Conservation (phyloP, 1,140 invertebrate species). For the Triops cancriformis region DNA sequence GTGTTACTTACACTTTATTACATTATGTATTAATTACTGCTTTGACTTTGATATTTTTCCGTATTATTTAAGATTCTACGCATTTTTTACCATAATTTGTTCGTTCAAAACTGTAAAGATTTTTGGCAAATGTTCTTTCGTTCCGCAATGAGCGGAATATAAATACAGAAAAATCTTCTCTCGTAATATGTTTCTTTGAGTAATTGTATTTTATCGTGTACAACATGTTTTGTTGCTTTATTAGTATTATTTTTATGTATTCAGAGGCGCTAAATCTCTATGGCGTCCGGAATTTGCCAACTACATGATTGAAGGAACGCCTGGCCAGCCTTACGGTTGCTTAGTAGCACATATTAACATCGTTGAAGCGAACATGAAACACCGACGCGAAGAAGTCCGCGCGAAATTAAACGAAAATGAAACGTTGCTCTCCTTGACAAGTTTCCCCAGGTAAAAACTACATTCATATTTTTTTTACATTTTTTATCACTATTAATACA, state of each 20-base stretch:
- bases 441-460: conserved; percentile 70
- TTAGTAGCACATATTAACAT: conserved; percentile 93
- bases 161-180: no score
- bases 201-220: no score
- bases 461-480: no score
- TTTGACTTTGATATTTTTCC: no score
- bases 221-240: neutral
- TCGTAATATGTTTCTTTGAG: no score
- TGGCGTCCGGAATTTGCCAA: conserved; percentile 98
- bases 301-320: conserved; percentile 99
- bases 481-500: neutral
- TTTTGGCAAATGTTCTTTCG: no score
- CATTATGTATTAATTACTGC: no score
- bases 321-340: conserved; percentile 88
- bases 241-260: conserved; percentile 29
- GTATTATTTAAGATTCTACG: no score
- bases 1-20: no score
- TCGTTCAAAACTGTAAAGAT: no score
- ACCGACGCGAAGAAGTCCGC: conserved; percentile 75
- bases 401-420: conserved; percentile 69
- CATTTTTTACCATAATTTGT: no score
- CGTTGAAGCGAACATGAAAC: conserved; percentile 94
- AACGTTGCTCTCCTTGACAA: conserved; percentile 78
- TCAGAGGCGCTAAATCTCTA: conserved; percentile 62
- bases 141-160: no score